phyloP scores from a whole-genome alignment of 2,113 vertebrate species.

The Epinephelus moara region DNA sequence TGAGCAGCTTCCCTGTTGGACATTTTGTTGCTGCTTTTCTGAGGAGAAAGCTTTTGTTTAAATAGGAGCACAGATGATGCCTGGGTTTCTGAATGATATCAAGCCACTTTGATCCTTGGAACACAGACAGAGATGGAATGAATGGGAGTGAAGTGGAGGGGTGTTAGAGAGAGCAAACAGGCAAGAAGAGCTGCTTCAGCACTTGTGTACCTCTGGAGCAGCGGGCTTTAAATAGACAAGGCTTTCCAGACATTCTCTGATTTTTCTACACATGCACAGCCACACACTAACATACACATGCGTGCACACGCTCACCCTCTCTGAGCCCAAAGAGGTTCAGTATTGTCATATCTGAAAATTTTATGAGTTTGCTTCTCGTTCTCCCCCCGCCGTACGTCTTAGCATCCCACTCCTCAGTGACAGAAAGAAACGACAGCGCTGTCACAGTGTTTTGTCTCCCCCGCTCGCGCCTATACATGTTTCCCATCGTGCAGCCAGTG shows the following conservation, averaged over 20 bases:
- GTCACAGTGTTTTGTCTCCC: constrained; percentile 62
- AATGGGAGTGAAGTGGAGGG: constrained; percentile 49
- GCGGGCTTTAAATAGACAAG: constrained; percentile 72
- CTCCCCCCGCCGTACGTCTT: constrained; percentile 14
- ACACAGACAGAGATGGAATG: constrained; percentile 52
- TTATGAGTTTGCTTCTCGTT: constrained; percentile 65
- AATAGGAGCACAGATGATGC: constrained; percentile 37
- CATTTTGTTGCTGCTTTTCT: constrained; percentile 49
- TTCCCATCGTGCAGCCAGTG: constrained; percentile 40
- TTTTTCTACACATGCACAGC: constrained; percentile 31
- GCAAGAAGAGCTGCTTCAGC: constrained; percentile 79
- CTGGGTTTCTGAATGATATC: constrained; percentile 68
- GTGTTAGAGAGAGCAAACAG: constrained; percentile 38
- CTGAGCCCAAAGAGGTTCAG: constrained; percentile 44
- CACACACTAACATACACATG: constrained; percentile 35
- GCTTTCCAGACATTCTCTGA: constrained; percentile 67
- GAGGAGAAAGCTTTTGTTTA: constrained; percentile 65
- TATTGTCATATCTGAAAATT: constrained; percentile 76
- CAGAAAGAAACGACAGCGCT: constrained; percentile 37
- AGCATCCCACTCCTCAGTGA: constrained; percentile 45
- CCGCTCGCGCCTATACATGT: constrained; percentile 19
- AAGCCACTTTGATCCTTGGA: constrained; percentile 60
- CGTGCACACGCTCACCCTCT: constrained; percentile 44
- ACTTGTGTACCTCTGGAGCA: constrained; percentile 60
- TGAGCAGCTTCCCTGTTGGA: constrained; percentile 33